phyloP scores from a whole-genome alignment of 2,113 vertebrate species.

The Ailurus styani region DNA sequence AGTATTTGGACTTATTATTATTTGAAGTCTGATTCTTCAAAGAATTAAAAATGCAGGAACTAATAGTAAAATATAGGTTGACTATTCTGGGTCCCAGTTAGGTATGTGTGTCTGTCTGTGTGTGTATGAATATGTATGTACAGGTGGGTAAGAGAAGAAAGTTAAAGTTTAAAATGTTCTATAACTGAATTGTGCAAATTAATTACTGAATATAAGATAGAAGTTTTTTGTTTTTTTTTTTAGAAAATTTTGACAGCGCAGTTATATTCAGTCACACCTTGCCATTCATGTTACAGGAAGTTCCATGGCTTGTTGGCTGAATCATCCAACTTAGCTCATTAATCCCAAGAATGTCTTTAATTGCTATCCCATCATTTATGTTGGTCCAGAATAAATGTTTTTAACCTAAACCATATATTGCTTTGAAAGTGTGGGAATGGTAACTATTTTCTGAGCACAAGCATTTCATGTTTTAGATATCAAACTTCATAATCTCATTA shows the following conservation, averaged over 20 bases:
- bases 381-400: not conserved
- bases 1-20: not conserved
- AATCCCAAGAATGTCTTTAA: not conserved
- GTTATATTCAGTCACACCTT: not conserved
- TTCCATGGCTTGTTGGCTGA: not conserved
- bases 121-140: rapidly evolving
- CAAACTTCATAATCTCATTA: not conserved
- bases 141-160: not conserved
- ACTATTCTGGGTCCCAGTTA: not conserved
- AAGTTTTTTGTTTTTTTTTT: not conserved
- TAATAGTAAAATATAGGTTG: not conserved
- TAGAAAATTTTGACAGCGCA: not conserved
- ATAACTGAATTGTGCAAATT: not conserved
- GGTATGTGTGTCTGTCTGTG: rapidly evolving
- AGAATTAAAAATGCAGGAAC: not conserved
- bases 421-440: not conserved
- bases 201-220: not conserved
- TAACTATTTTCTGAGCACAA: not conserved
- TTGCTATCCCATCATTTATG: not conserved
- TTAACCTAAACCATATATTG: not conserved
- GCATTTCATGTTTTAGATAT: not conserved
- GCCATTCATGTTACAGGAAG: not conserved
- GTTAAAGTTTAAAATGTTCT: not conserved
- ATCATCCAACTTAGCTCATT: not conserved
- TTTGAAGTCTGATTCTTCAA: not conserved